Conservation (phyloP, 2,113 vertebrate genomes). For the Balaenoptera acutorostrata region DNA sequence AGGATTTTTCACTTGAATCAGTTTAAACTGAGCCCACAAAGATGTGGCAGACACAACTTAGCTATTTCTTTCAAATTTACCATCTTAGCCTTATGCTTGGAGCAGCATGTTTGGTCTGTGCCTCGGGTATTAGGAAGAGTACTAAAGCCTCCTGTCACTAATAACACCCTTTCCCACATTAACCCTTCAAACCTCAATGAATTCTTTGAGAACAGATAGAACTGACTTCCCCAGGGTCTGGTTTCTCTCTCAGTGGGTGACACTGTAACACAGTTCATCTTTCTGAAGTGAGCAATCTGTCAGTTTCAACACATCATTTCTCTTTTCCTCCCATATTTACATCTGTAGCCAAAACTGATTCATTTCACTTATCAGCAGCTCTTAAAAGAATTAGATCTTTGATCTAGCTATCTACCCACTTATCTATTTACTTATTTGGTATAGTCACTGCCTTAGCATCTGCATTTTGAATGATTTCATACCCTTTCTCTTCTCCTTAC, state of each 20-base stretch:
- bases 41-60: conserved; percentile 49
- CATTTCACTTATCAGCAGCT: neutral
- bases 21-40: conserved; percentile 35
- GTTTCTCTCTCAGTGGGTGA: neutral
- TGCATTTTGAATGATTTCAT: neutral
- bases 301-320: neutral
- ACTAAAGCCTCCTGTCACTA: neutral
- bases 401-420: neutral
- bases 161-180: neutral
- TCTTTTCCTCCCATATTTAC: neutral
- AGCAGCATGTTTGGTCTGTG: conserved; percentile 34
- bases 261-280: neutral
- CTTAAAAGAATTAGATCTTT: neutral
- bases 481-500: neutral
- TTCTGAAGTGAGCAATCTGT: neutral
- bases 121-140: neutral
- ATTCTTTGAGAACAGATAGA: neutral
- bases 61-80: conserved; percentile 7
- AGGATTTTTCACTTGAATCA: conserved; percentile 40
- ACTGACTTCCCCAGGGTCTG: neutral
- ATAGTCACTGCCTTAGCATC: neutral
- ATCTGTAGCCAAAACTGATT: neutral
- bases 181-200: neutral
- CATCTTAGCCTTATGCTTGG: neutral
- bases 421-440: neutral